Base-by-base conservation (phyloP, 2,888 invertebrate species). In the Glyphotaelius pellucidus region DNA sequence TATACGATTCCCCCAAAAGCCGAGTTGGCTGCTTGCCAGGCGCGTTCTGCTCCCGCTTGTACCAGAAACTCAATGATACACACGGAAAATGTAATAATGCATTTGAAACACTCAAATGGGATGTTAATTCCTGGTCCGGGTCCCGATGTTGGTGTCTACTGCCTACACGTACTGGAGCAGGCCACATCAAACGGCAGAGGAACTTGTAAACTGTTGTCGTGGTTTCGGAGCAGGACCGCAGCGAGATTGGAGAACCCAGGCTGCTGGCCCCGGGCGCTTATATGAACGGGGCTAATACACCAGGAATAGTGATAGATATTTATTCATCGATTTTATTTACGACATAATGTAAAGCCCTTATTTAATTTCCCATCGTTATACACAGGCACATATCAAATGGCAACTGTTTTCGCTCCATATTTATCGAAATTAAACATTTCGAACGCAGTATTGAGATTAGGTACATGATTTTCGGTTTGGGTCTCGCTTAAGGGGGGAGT, bases 1-100 rank as follows among this genome's bases (percentile, higher is more conserved):
- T 88, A 88, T 88, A 88, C 86, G 86, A 86, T 35, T 86, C 85
- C 25, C 47, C 86, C 86, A n/a, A 86, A 86, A 86, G 9, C 42
- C 86, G 86, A 86, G 47, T 47, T 88, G 88, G 88, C 88, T 31
- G 52, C 31, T 35, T 30, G 42, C 86, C 86, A 42, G 14, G 35
- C 47, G 85, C 12, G 86, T n/a, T 25, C 30, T 42, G 14, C 15
- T 67, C 67, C 67, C 67, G 67, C 67, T 67, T 9, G 67, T 67
- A 67, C 67, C 67, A 42, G 42, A 85, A 85, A n/a, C 86, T 42
- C 86, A 42, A n/a, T n/a, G 42, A 86, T 42, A 86, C 38, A 86
- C 38, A n/a, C n/a, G n/a, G 86, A 42, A 86, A 86, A 86, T 86
- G 86, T 86, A 42, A 86, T 86, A 86, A 86, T 47, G 86, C 30